Conservation (phyloP, 2,113 vertebrate species). For the Amblyornis subalaris region DNA sequence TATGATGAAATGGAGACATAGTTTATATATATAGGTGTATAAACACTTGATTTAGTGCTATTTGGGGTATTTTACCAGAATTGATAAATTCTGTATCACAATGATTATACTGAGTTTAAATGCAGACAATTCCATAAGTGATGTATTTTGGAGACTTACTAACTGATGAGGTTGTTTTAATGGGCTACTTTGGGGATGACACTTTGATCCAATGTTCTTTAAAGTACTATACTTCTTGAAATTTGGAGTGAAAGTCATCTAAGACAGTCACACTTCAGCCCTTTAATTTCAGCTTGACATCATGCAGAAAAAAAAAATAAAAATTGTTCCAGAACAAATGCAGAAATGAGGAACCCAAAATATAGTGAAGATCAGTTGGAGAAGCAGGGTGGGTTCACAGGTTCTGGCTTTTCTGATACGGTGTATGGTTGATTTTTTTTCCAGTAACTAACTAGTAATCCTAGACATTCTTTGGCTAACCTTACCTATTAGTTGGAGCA, state of each 20-base stretch:
- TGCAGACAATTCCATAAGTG: neutral
- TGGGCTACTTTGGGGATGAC: neutral
- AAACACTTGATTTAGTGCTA: neutral
- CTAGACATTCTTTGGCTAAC: neutral
- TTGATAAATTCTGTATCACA: neutral
- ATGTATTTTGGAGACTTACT: neutral
- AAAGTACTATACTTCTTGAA: neutral
- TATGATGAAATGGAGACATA: neutral
- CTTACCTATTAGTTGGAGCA: neutral
- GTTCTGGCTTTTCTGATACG: neutral
- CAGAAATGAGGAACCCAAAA: neutral
- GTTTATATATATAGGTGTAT: neutral
- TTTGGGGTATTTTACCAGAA: neutral
- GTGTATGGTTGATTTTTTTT: neutral
- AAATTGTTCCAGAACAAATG: fast-evolving
- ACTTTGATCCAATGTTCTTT: neutral
- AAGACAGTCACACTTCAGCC: neutral
- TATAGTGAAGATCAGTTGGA: neutral
- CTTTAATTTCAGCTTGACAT: neutral
- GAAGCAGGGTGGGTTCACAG: fast-evolving
- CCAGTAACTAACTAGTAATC: neutral
- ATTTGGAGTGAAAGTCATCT: neutral
- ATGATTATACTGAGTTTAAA: neutral
- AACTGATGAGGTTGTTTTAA: neutral
- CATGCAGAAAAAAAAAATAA: neutral